These are phyloP conservation scores for Gambusia affinis DNA, from an alignment of 2,113 vertebrate species.

Conservation along the genomic window DNA sequence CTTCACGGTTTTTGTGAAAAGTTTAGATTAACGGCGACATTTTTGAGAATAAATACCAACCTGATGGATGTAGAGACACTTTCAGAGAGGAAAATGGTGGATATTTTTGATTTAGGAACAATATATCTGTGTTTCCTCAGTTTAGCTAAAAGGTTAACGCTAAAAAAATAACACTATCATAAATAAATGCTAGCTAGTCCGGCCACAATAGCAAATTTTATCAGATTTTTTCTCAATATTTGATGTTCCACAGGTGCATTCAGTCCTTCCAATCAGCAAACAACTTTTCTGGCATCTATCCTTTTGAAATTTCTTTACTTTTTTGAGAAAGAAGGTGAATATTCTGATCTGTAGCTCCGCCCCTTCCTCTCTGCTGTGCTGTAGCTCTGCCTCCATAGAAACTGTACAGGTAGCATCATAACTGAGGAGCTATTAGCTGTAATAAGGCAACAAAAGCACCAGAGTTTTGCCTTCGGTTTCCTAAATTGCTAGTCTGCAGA, in stretches of 20 bases:
- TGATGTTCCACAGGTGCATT: slow-evolving; percentile 24
- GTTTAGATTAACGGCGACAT: background rate
- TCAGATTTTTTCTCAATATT: slow-evolving; percentile 12
- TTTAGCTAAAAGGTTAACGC: too few species aligned
- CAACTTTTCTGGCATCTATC: background rate
- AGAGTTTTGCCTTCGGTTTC: too few species aligned
- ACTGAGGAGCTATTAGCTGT: too few species aligned
- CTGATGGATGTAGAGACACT: background rate
- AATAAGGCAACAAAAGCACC: too few species aligned
- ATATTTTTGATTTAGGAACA: background rate
- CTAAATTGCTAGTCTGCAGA: too few species aligned
- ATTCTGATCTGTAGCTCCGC: background rate
- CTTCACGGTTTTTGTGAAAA: background rate
- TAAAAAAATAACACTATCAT: too few species aligned
- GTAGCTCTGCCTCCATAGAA: background rate
- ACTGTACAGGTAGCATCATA: background rate
- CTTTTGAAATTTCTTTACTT: too few species aligned
- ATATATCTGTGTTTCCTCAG: background rate
- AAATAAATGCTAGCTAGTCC: too few species aligned
- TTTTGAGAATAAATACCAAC: background rate
- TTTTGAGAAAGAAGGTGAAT: background rate
- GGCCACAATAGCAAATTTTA: too few species aligned
- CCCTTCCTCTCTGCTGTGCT: slow-evolving; percentile 2
- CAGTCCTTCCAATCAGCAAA: background rate
- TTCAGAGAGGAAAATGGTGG: background rate